Percentiles rank a stretch among this genome's conserved stretches.
phyloP scores from a whole-genome alignment of 2,797 vertebrate species.

The Catamblyrhynchus diadema region DNA sequence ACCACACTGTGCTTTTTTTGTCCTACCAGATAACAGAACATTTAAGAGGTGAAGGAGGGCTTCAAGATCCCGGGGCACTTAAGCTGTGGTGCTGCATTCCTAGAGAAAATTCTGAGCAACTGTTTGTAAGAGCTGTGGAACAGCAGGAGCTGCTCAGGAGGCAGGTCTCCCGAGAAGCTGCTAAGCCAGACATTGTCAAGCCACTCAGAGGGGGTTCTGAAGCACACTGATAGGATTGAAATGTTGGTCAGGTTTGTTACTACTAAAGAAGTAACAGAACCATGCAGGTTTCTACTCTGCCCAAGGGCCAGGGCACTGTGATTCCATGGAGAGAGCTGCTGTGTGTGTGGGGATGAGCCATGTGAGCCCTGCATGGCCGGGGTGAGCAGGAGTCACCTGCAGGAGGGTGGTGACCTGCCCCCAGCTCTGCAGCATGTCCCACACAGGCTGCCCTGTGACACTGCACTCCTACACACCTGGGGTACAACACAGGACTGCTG shows the following conservation, averaged over 20 bases:
- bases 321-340: not conserved
- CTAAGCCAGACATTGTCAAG: not conserved
- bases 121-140: not conserved
- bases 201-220: not conserved
- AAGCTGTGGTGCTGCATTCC: not conserved
- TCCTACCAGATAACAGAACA: not conserved
- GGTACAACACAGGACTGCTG: fast-evolving
- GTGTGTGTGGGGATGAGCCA: not conserved
- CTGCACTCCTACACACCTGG: not conserved
- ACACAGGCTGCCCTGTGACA: not conserved
- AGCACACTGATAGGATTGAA: fast-evolving
- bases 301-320: not conserved
- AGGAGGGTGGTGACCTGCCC: not conserved
- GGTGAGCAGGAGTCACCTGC: not conserved
- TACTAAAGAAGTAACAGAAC: not conserved
- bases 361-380: not conserved
- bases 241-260: fast-evolving
- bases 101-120: not conserved
- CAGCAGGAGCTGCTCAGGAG: not conserved
- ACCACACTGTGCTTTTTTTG: not conserved
- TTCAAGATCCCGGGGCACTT: not conserved
- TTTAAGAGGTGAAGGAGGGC: not conserved
- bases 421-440: not conserved
- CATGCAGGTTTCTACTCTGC: not conserved
- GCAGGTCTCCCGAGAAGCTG: not conserved